Percentiles rank a stretch among this genome's conserved stretches.
Evolutionary conservation across 2,797 vertebrate genomes (phyloP).

Genomic region (Notamacropus eugenii): DNA sequence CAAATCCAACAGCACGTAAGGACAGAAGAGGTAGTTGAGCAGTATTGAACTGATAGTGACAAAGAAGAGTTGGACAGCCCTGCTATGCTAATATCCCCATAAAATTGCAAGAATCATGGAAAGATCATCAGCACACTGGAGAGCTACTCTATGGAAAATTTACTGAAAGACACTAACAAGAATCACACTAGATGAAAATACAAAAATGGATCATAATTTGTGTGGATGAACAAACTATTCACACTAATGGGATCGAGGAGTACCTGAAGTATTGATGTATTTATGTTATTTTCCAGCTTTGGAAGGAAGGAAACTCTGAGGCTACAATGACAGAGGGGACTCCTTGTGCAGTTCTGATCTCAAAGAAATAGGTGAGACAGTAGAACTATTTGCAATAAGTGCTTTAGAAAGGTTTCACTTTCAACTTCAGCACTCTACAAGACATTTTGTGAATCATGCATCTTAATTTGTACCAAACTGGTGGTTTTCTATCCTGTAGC

Average conservation of each 20-base stretch:
- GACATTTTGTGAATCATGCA: neutral
- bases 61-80: neutral
- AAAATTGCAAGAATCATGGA: neutral
- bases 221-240: neutral
- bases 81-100: neutral
- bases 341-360: neutral
- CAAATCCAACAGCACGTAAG: neutral
- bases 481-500: neutral
- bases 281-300: neutral
- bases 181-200: neutral
- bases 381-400: neutral
- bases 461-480: neutral
- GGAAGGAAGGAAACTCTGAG: neutral
- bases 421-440: neutral
- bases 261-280: neutral
- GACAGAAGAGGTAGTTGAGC: neutral
- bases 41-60: neutral
- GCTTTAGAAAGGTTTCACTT: neutral
- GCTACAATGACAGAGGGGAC: neutral
- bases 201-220: neutral
- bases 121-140: neutral
- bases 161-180: neutral
- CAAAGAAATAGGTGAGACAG: neutral
- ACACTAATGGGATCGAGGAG: neutral
- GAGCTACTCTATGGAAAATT: neutral